phyloP scores from a whole-genome alignment of 1,140 invertebrate species.

The Caenorhabditis brenneri region DNA sequence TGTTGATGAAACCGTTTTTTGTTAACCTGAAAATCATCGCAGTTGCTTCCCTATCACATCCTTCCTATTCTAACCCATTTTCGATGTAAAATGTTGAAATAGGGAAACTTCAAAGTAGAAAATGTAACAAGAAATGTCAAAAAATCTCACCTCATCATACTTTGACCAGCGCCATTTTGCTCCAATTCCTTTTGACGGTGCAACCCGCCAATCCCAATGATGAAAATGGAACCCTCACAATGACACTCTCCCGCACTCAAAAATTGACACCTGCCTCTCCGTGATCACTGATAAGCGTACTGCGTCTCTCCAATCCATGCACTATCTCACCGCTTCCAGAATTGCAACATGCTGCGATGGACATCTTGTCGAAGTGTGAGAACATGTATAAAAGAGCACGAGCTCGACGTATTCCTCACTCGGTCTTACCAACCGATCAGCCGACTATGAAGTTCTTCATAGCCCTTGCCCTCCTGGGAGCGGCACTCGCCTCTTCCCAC shows the following conservation, averaged over 20 bases:
- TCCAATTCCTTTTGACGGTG: neutral
- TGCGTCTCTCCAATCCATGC: conserved; percentile 12
- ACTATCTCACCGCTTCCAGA: neutral
- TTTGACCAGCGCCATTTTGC: neutral
- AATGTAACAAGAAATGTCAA: conserved; percentile 9
- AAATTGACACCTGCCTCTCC: conserved; percentile 10
- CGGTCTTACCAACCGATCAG: neutral
- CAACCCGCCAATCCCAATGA: conserved; percentile 35
- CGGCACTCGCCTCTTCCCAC: conserved; percentile 24
- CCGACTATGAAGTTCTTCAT: conserved; percentile 34
- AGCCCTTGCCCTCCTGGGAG: conserved; percentile 30
- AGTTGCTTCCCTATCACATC: too few species aligned
- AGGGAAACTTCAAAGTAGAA: neutral
- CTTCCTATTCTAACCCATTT: neutral
- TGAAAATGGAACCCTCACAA: neutral
- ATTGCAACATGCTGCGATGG: conserved; percentile 40
- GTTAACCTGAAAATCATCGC: too few species aligned
- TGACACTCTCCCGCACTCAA: conserved; percentile 33
- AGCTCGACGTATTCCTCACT: neutral
- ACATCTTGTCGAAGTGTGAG: conserved; percentile 25
- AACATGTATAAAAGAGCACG: conserved; percentile 33
- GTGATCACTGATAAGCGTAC: conserved; percentile 26
- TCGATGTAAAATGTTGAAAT: neutral
- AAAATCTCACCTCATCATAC: neutral
- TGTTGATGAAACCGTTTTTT: too few species aligned